These are phyloP conservation scores for Ochropleura leucogaster DNA, from an alignment of 2,888 invertebrate species.

Conservation along the genomic window DNA sequence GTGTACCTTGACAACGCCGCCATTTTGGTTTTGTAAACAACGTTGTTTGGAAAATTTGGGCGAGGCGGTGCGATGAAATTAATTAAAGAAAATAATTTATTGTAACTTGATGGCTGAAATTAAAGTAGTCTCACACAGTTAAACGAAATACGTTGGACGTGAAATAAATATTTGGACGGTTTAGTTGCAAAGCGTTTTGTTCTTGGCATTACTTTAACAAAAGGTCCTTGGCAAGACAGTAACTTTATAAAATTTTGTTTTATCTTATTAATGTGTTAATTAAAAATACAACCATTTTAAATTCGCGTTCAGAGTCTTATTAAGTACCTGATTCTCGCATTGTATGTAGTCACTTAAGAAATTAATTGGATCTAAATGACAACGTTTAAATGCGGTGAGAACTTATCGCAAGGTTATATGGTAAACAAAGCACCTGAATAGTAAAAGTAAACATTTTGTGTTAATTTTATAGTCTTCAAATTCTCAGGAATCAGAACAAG, in stretches of 20 bases:
- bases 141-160: neutral
- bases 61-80: constrained; percentile 27
- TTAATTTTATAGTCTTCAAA: constrained; percentile 45
- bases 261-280: neutral
- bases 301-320: constrained; percentile 12
- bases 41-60: constrained; percentile 41
- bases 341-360: neutral
- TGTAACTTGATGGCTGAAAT: constrained; percentile 18
- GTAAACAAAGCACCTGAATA: constrained; percentile 15
- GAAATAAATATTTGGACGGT: neutral
- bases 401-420: constrained; percentile 29
- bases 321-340: neutral
- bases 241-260: constrained; percentile 2
- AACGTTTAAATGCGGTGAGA: constrained; percentile 15
- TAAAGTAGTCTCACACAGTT: constrained; percentile 7
- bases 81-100: constrained; percentile 53
- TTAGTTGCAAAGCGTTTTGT: constrained; percentile 5
- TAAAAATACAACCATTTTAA: constrained; percentile 4
- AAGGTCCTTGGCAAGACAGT: constrained; percentile 4
- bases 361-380: constrained; percentile 12
- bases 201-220: constrained; percentile 9
- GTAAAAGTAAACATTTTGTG: constrained; percentile 38
- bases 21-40: constrained; percentile 63
- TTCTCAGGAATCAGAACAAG: constrained; percentile 40
- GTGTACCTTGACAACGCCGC: constrained; percentile 58